Evolutionary conservation across 1,140 invertebrate genomes (phyloP), one percentile per base, ranked within the genome.

Genomic region (Magallana gigas): DNA sequence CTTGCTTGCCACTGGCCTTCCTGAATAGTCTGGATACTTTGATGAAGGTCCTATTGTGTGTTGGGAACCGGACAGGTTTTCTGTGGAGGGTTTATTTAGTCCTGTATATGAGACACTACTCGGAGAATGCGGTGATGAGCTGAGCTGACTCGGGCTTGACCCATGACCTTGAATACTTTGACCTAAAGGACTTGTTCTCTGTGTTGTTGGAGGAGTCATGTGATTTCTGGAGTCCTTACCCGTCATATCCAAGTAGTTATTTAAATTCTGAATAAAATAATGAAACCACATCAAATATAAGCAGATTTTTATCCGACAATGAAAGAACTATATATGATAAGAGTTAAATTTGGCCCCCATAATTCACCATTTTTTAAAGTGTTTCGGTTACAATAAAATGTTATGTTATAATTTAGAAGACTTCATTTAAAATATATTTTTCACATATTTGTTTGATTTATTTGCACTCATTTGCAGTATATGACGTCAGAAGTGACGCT

Each of bases 141-240:
- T 90, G 11, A 68, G 62, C 64, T 90, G 89, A 83, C 86, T 86
- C 83, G 86, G 82, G 85, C 87, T 90, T 80, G 88, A 89, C 18
- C 89, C 88, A n/a, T 89, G 91, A 56, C 90, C 91, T 82, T 90
- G 92, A 18, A 83, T 71, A 90, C 92, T 92, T 60, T 93, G 92
- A 84, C 93, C 93, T 89, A 92, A 91, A n/a, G 93, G 93, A 85
- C 93, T 93, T 83, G 90, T 88, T 81, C 92, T 87, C 58, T 64
- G 83, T 18, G 58, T 83, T 84, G 68, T 36, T 57, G 62, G 57
- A 29, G 82, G 58, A 58, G 56, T 57, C 12, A 29, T 29, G 14
- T 76, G 23, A 76, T 11, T 76, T 76, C 68, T 36, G 23, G 68
- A n/a, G 60, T 62, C 29, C 29, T 84, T 84, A 29, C 29, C 58